Evolutionary conservation across 2,113 vertebrate species (phyloP).

Genomic region (Numenius arquata): DNA sequence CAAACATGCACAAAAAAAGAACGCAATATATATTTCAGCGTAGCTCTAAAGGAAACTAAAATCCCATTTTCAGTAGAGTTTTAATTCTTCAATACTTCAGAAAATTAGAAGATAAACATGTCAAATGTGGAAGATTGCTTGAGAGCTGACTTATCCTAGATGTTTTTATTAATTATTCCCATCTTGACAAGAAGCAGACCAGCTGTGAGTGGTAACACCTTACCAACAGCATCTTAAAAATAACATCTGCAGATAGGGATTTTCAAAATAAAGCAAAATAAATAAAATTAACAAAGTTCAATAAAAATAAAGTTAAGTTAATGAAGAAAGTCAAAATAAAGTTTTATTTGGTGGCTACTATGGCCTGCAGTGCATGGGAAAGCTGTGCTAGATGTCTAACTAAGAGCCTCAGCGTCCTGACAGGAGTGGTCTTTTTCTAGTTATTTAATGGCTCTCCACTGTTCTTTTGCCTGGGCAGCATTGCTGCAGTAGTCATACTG

Average conservation of each 20-base stretch:
- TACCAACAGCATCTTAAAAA: neutral
- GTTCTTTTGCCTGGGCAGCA: neutral
- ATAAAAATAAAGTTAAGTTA: neutral
- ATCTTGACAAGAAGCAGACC: neutral
- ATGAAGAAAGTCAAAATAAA: neutral
- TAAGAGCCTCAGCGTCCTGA: neutral
- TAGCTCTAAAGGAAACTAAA: neutral
- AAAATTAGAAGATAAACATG: neutral
- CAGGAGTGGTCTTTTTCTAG: neutral
- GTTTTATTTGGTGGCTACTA: neutral
- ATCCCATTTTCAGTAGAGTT: neutral
- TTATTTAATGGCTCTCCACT: neutral
- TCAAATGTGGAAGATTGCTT: neutral
- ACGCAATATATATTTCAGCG: neutral
- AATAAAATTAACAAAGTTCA: neutral
- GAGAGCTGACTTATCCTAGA: neutral
- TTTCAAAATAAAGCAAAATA: neutral
- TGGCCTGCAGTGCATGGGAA: neutral
- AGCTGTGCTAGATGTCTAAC: neutral
- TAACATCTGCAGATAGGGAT: neutral
- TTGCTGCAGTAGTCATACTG: neutral
- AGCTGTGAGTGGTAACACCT: rapidly evolving
- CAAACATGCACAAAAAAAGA: neutral
- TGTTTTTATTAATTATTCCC: neutral
- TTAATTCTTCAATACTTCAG: neutral